Conservation (phyloP, 2,797 vertebrate genomes). For the Apodemus agrarius region DNA sequence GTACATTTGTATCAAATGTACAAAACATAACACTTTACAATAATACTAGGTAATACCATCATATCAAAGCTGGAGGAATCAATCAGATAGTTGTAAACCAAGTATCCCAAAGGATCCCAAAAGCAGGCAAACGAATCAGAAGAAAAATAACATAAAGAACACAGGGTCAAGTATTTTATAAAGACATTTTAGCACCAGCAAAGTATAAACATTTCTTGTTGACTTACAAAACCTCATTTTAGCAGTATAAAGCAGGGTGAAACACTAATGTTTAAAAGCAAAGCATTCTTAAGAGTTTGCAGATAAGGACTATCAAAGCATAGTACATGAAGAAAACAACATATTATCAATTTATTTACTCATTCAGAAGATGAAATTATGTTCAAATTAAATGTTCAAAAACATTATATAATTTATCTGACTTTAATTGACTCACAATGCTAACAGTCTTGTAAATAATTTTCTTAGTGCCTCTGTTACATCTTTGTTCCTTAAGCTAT, state of each 20-base stretch:
- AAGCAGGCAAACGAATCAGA: not conserved
- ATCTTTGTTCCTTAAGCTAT: slow-evolving; percentile 77
- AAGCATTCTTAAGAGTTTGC: not conserved
- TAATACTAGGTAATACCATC: not conserved
- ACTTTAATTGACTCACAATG: not conserved
- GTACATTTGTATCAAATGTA: too few species aligned
- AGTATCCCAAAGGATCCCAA: too few species aligned
- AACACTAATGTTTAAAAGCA: not conserved
- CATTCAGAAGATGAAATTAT: not conserved
- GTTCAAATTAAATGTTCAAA: not conserved
- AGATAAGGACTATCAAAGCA: not conserved
- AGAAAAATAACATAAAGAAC: not conserved
- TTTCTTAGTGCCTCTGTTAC: slow-evolving; percentile 65
- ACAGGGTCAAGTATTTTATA: not conserved
- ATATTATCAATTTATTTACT: not conserved
- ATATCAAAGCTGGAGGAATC: not conserved
- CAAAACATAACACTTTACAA: too few species aligned
- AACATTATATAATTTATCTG: not conserved
- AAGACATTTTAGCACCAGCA: not conserved
- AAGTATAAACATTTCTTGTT: not conserved
- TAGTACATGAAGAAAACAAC: not conserved
- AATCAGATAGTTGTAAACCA: not conserved
- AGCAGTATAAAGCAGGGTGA: not conserved
- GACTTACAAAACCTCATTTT: not conserved
- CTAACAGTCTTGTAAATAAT: not conserved